A percentile compares a stretch with the other conserved stretches of the same genome.
Conservation (phyloP, 2,113 vertebrate species). For the Crotalus helleri region DNA sequence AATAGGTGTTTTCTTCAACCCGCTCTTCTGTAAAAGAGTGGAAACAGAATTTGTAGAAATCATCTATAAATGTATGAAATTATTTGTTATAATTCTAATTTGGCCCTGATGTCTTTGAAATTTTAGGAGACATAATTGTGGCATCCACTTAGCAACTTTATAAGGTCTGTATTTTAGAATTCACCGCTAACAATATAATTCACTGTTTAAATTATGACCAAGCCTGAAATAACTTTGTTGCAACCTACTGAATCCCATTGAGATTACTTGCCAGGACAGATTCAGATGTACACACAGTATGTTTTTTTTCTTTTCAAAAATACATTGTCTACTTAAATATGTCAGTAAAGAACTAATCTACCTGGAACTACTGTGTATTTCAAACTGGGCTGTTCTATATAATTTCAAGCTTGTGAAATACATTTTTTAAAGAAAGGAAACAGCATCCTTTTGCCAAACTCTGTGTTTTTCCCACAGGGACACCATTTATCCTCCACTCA, state of each 20-base stretch:
- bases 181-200: constrained; percentile 35
- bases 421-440: neutral
- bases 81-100: constrained; percentile 5
- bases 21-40: neutral
- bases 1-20: neutral
- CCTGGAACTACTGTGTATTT: constrained; percentile 4
- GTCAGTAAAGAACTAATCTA: neutral
- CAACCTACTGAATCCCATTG: neutral
- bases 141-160: neutral
- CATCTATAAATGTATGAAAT: neutral
- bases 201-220: constrained; percentile 16
- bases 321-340: neutral
- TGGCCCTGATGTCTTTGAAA: neutral
- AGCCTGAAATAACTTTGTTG: constrained; percentile 27
- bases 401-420: constrained; percentile 19
- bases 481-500: neutral
- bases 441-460: neutral
- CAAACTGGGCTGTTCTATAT: constrained; percentile 1
- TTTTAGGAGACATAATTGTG: constrained; percentile 20
- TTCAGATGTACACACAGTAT: too few relatives aligned
- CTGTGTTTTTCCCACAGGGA: neutral
- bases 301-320: too few relatives aligned
- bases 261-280: too few relatives aligned
- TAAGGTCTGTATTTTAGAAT: constrained; percentile 37
- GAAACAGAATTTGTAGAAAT: neutral